These are phyloP conservation scores for Tipula confusa DNA, from an alignment of 2,888 invertebrate species.

Conservation along the genomic window DNA sequence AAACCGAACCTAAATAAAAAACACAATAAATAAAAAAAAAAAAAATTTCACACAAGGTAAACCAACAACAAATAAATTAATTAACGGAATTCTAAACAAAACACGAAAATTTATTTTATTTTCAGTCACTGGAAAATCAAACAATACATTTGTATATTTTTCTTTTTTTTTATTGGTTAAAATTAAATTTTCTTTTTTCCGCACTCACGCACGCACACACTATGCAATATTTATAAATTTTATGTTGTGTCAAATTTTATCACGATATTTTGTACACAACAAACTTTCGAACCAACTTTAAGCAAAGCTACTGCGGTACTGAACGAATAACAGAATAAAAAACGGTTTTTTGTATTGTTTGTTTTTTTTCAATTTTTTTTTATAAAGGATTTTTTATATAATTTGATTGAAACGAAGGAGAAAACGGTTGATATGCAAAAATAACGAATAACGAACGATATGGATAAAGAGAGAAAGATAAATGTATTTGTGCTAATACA, in stretches of 20 bases:
- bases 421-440: neutral
- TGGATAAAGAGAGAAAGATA: neutral
- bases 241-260: neutral
- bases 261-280: neutral
- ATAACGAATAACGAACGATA: neutral
- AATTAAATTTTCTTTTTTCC: neutral
- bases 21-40: neutral
- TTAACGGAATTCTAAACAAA: neutral
- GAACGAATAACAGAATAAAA: neutral
- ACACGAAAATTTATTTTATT: neutral
- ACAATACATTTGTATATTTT: too few species aligned
- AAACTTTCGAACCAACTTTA: neutral
- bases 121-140: neutral
- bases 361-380: neutral
- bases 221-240: too few species aligned
- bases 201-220: too few species aligned
- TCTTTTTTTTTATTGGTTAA: neutral
- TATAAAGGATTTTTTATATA: neutral
- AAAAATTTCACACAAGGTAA: neutral
- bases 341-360: neutral
- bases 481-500: neutral
- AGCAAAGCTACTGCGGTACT: neutral
- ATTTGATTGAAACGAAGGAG: neutral
- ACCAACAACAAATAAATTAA: neutral
- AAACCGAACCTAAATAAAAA: neutral